phyloP scores from a whole-genome alignment of 2,797 vertebrate species.

The Phaenicophaeus curvirostris region DNA sequence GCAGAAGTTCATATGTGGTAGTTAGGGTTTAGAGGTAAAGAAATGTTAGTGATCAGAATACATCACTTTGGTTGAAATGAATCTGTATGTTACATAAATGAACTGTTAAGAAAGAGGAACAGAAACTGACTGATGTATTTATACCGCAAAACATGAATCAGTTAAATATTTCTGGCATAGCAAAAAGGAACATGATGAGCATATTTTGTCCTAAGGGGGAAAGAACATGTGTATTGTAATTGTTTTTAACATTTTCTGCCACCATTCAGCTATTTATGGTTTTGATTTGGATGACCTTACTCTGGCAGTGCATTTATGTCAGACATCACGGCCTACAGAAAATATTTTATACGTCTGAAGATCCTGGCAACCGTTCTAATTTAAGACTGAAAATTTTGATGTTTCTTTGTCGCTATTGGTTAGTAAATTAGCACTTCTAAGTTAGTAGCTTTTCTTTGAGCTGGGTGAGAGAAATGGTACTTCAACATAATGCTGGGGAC shows the following conservation, averaged over 20 bases:
- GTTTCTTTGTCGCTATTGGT: not conserved
- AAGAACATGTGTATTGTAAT: conserved; percentile 59
- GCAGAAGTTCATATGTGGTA: not conserved
- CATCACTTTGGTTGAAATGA: not conserved
- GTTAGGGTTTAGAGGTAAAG: not conserved
- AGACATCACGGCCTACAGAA: conserved; percentile 54
- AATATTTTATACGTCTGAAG: conserved; percentile 60
- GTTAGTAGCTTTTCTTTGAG: not conserved
- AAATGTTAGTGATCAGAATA: not conserved
- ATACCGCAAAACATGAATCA: conserved; percentile 44
- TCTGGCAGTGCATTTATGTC: conserved; percentile 45
- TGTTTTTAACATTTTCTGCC: conserved; percentile 54
- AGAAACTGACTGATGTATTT: conserved; percentile 25
- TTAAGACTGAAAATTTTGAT: not conserved
- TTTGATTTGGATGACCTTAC: conserved; percentile 59
- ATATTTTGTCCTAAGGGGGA: conserved; percentile 52
- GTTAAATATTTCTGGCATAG: conserved; percentile 55
- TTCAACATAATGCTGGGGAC: not conserved
- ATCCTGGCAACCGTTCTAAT: conserved; percentile 22
- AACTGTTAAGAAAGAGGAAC: conserved; percentile 24
- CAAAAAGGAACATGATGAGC: conserved; percentile 55
- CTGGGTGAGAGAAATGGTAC: not conserved
- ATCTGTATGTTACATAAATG: not conserved
- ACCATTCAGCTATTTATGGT: conserved; percentile 56
- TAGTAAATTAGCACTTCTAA: not conserved